Base-by-base conservation (phyloP, 2,888 invertebrate genomes). In the Ashinkailepas kermadecensis region DNA sequence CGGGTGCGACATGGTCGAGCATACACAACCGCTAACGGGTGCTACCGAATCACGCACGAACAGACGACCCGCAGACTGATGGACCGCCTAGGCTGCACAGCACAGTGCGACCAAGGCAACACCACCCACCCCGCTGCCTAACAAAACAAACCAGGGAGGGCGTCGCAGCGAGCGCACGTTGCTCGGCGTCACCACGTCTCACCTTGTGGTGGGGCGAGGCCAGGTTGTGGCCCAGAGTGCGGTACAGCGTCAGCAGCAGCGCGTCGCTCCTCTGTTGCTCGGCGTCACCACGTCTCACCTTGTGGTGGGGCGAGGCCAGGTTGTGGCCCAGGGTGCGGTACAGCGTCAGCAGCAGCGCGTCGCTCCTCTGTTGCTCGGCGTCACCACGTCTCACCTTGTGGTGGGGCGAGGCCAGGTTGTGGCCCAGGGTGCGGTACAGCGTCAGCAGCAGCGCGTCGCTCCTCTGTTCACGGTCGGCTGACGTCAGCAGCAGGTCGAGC, bases 121-220 rank as follows among this genome's bases (percentile, higher is more conserved):
- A 81, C 65, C 39, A n/a, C 81, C 82, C 81, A 80, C 80, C 21
- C 81, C 80, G 83, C 85, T 88, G 39, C 4, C 4, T 39, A 39
- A 39, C 39, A 39, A 39, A 39, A 39, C 39, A 39, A 39, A 39
- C 39, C 39, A 39, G 39, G 39, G 39, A 39, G 39, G 39, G 39
- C 39, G 39, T 39, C n/a, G n/a, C n/a, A n/a, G n/a, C n/a, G n/a
- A n/a, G n/a, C n/a, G n/a, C n/a, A n/a, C 89, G n/a, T n/a, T n/a
- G n/a, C n/a, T n/a, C n/a, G n/a, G n/a, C n/a, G n/a, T n/a, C n/a
- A n/a, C n/a, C n/a, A n/a, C n/a, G n/a, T n/a, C n/a, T n/a, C 88
- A 92, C 92, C 87, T 91, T 89, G 85, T 92, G 91, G 86, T 90
- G 91, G 15, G 92, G 92, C 0, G 93, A 93, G 56, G 90, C 89